Evolutionary conservation across 2,888 invertebrate genomes (phyloP).

Genomic region (Lithophane semibrunnea): DNA sequence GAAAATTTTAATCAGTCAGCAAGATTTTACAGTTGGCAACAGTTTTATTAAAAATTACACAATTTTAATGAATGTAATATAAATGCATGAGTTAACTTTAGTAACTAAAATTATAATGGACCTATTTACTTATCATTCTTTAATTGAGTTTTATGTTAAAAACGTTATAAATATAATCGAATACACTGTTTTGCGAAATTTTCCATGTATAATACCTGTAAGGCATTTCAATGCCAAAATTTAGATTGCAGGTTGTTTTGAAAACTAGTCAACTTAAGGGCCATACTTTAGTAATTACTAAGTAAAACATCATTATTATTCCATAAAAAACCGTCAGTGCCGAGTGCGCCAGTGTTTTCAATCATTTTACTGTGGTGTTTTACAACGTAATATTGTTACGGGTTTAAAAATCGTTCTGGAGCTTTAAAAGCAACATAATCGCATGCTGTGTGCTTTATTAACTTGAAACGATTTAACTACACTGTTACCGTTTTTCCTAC

Average conservation of each 20-base stretch:
- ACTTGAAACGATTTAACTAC: conserved; percentile 1
- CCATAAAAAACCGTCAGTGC: neutral
- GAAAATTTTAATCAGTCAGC: neutral
- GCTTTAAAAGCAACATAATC: neutral
- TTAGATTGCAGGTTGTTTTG: neutral
- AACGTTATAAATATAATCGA: neutral
- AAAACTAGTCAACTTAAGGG: neutral
- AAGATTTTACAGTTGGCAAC: neutral
- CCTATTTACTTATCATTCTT: neutral
- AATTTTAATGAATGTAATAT: neutral
- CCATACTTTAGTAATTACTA: neutral
- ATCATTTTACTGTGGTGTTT: neutral
- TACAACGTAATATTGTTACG: neutral
- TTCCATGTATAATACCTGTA: neutral
- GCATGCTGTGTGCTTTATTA: conserved; percentile 5
- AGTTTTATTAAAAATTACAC: neutral
- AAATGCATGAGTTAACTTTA: neutral
- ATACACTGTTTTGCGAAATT: neutral
- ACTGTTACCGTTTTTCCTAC: neutral
- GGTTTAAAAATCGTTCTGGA: conserved; percentile 5
- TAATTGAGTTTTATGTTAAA: neutral
- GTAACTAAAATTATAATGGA: neutral
- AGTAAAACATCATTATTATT: neutral
- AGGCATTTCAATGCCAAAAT: neutral
- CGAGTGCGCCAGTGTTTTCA: neutral